Conservation (phyloP, 2,113 vertebrate species). For the Daphoenositta chrysoptera region DNA sequence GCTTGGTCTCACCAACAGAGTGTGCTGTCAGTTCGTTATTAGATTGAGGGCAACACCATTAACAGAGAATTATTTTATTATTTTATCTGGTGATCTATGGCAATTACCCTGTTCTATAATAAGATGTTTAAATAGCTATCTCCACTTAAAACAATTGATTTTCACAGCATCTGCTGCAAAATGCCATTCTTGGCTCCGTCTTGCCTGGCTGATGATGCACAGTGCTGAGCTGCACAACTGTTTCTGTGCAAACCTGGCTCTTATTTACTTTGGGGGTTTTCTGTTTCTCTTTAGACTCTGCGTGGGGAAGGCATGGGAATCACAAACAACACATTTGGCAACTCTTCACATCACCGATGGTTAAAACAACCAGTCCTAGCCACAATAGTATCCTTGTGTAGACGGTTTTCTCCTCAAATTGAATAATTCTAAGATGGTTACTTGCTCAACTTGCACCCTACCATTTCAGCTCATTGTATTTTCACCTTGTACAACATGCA, state of each 20-base stretch:
- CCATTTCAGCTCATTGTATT: not conserved
- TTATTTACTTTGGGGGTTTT: constrained; percentile 9
- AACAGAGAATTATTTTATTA: not conserved
- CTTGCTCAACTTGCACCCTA: not conserved
- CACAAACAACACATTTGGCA: not conserved
- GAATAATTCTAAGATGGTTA: not conserved
- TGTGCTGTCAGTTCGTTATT: not conserved
- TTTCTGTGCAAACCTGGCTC: not conserved
- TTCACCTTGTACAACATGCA: not conserved
- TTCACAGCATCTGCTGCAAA: constrained; percentile 26
- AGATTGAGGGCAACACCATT: not conserved
- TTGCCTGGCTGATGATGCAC: not conserved
- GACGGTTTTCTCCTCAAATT: not conserved
- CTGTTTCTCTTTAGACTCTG: constrained; percentile 18
- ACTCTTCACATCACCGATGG: not conserved
- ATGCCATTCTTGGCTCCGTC: not conserved
- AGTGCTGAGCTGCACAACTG: not conserved
- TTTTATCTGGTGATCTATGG: constrained; percentile 6
- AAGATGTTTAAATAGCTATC: constrained; percentile 6
- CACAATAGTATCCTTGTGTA: not conserved
- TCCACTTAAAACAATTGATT: not conserved
- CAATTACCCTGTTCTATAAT: not conserved
- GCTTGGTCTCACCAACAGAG: constrained; percentile 19
- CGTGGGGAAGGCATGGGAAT: constrained; percentile 18
- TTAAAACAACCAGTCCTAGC: not conserved